These are phyloP conservation scores for Bacillus rossius DNA, from an alignment of 1,140 invertebrate species.

Conservation along the genomic window DNA sequence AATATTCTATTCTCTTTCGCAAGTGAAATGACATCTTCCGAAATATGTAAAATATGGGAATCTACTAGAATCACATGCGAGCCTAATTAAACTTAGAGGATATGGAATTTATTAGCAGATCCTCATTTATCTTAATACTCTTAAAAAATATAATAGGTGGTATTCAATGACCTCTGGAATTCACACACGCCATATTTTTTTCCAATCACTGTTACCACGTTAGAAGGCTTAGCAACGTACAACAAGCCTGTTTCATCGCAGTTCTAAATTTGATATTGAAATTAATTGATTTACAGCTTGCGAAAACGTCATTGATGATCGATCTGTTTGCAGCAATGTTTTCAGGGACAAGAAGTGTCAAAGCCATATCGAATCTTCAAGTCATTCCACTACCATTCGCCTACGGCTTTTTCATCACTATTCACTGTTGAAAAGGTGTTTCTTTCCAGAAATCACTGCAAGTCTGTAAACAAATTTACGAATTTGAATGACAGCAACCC, in stretches of 20 bases:
- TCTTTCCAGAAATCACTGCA: no score
- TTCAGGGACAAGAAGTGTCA: not conserved
- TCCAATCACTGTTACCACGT: slow-evolving; percentile 3
- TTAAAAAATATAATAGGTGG: slow-evolving; percentile 41
- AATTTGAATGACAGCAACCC: no score
- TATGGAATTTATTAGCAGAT: slow-evolving; percentile 33
- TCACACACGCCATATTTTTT: slow-evolving; percentile 32
- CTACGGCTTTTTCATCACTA: no score
- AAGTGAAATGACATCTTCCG: slow-evolving; percentile 35
- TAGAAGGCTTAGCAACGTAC: slow-evolving; percentile 3
- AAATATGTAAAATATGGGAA: slow-evolving; percentile 15
- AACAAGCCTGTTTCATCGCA: slow-evolving; percentile 8
- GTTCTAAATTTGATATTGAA: slow-evolving; percentile 1
- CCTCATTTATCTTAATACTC: slow-evolving; percentile 31
- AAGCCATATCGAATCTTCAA: not conserved
- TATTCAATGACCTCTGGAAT: slow-evolving; percentile 32
- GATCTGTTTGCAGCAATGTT: not conserved
- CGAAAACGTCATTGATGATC: slow-evolving; percentile 6
- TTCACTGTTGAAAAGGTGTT: no score
- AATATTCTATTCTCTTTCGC: not conserved
- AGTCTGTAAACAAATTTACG: no score
- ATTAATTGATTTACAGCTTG: not conserved
- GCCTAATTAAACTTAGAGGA: slow-evolving; percentile 25
- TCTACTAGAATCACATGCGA: slow-evolving; percentile 33
- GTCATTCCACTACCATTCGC: no score